Conservation (phyloP, 1,140 invertebrate species). For the Potamilus streckersoni region DNA sequence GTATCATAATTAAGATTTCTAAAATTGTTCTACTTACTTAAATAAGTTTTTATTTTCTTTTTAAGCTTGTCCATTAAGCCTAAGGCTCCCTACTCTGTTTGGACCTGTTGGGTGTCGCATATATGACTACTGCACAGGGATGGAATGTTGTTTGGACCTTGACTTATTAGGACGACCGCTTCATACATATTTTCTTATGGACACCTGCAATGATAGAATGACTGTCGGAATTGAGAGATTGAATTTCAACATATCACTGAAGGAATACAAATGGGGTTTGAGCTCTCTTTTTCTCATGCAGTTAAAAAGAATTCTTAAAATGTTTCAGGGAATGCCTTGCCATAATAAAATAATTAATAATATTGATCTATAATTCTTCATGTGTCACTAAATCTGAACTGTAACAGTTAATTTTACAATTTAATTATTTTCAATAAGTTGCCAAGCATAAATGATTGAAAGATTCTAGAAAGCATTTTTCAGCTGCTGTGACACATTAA, state of each 20-base stretch:
- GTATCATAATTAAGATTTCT: too few relatives aligned
- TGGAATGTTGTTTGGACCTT: constrained; percentile 16
- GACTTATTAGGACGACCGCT: constrained; percentile 1
- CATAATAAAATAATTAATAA: too few relatives aligned
- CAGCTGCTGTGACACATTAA: too few relatives aligned
- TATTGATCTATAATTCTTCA: too few relatives aligned
- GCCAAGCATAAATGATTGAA: too few relatives aligned
- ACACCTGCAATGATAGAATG: constrained; percentile 11
- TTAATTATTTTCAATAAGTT: too few relatives aligned
- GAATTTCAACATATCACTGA: constrained; percentile 7
- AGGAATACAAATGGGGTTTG: constrained; percentile 20
- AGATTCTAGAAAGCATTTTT: too few relatives aligned
- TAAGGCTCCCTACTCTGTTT: neutral
- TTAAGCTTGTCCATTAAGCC: constrained; percentile 11
- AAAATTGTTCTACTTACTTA: too few relatives aligned
- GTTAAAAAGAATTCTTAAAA: too few relatives aligned
- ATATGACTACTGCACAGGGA: constrained; percentile 12
- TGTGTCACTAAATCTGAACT: too few relatives aligned
- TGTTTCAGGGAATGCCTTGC: too few relatives aligned
- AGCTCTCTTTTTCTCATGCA: neutral
- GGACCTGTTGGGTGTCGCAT: neutral
- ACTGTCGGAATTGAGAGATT: constrained; percentile 12
- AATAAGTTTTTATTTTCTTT: neutral
- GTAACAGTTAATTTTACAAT: too few relatives aligned
- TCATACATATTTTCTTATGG: neutral